Percentiles rank a stretch among this genome's conserved stretches.
phyloP scores from a whole-genome alignment of 2,888 invertebrate genomes.

The Eucera pruinosa region DNA sequence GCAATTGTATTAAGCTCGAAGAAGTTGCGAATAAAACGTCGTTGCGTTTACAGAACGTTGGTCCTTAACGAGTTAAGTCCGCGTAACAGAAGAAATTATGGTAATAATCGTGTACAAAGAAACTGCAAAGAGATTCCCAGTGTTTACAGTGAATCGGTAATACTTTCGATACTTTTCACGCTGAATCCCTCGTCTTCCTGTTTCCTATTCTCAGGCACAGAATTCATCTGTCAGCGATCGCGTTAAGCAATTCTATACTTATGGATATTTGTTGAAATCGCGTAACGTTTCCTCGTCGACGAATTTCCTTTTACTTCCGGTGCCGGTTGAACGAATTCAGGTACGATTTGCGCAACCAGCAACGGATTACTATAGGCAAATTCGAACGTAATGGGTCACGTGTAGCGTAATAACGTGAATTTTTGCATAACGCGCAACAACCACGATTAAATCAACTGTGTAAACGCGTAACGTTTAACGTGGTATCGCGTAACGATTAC shows the following conservation, averaged over 20 bases:
- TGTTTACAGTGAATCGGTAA: too few relatives aligned
- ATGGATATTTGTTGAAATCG: neutral
- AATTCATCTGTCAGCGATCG: too few relatives aligned
- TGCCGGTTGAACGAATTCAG: slow-evolving; percentile 2
- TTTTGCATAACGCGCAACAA: slow-evolving; percentile 13
- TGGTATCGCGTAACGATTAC: slow-evolving; percentile 35
- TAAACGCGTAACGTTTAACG: slow-evolving; percentile 19
- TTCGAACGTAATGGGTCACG: slow-evolving; percentile 12
- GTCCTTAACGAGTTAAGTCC: too few relatives aligned
- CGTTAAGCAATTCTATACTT: too few relatives aligned
- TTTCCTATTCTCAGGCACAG: too few relatives aligned
- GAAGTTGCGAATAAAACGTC: too few relatives aligned
- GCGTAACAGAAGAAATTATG: neutral
- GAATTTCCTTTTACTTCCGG: slow-evolving; percentile 43
- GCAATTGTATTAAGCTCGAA: too few relatives aligned
- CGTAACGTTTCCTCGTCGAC: neutral
- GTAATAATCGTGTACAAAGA: too few relatives aligned
- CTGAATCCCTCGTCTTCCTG: too few relatives aligned
- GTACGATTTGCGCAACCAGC: slow-evolving; percentile 16
- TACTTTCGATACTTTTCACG: too few relatives aligned
- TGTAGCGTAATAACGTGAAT: slow-evolving; percentile 21
- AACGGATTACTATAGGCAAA: slow-evolving; percentile 35
- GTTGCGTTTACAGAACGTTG: too few relatives aligned
- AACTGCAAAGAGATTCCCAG: too few relatives aligned
- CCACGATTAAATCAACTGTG: slow-evolving; percentile 17